A percentile compares a stretch with the other conserved stretches of the same genome.
Conservation (phyloP, 1,140 invertebrate species). For the Heliconius melpomene region DNA sequence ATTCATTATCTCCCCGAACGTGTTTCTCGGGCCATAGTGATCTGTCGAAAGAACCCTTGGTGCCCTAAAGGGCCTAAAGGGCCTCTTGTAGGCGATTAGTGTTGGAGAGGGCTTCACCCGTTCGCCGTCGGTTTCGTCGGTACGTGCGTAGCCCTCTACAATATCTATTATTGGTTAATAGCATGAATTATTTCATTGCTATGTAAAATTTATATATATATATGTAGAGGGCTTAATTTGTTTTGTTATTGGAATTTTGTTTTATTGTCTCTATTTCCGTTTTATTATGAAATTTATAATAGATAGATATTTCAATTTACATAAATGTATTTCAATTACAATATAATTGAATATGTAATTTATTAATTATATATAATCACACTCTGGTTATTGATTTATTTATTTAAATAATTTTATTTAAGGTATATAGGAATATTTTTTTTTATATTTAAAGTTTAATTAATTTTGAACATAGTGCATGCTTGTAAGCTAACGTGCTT, state of each 20-base stretch:
- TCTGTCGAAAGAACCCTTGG: slow-evolving; percentile 67
- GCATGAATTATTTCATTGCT: slow-evolving; percentile 40
- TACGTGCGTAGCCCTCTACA: slow-evolving; percentile 51
- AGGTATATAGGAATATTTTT: too few species aligned
- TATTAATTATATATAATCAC: too few species aligned
- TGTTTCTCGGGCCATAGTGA: slow-evolving; percentile 67
- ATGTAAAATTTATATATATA: background rate
- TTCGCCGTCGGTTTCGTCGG: slow-evolving; percentile 54
- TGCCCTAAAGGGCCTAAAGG: slow-evolving; percentile 58
- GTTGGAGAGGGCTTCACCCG: slow-evolving; percentile 58
- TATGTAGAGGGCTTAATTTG: background rate
- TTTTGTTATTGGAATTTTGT: slow-evolving; percentile 12
- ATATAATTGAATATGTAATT: too few species aligned
- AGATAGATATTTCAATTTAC: too few species aligned
- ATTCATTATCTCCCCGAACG: slow-evolving; percentile 69
- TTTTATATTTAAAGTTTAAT: too few species aligned
- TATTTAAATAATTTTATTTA: too few species aligned
- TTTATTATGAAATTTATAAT: background rate
- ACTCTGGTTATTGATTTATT: too few species aligned
- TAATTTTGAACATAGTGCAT: too few species aligned
- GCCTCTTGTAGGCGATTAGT: slow-evolving; percentile 63
- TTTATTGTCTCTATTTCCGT: slow-evolving; percentile 10
- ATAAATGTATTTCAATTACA: too few species aligned
- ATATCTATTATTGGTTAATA: slow-evolving; percentile 58
- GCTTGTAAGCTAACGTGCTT: too few species aligned